Base-by-base conservation (phyloP, 2,888 invertebrate genomes). In the Rhabditoides inermis region DNA sequence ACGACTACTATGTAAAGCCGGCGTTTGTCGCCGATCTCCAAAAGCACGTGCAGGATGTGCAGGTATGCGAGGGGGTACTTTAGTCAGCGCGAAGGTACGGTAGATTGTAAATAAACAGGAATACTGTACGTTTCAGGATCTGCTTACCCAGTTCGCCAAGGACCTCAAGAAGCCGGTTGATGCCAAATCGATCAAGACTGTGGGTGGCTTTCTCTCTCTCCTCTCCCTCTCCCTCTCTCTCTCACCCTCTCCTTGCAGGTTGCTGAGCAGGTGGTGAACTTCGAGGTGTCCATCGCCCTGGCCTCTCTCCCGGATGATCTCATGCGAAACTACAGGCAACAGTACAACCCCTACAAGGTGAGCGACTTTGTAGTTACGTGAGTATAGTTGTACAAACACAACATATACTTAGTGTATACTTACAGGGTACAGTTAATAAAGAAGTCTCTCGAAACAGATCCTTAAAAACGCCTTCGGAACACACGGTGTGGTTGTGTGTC, bases 1-100 rank as follows among this genome's bases (percentile, higher is more conserved):
- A 57, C 20, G 71, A 72, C 39, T 70, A 63, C 57, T 72, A 65
- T 40, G 58, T 66, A n/a, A 60, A 62, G 44, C 66, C 67, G 25
- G 61, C 65, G 47, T 70, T 57, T 54, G 56, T 64, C n/a, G 47
- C 50, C 28, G 47, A 65, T 18, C 48, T 70, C 23, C 59, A 62
- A 28, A 36, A 39, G 2, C 58, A 69, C 45, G 60, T 61, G 18
- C 2, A 45, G 2, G 50, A 51, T 32, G 47, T 60, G 15, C 40
- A 25, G 25, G 48, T 48, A 15, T 20, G 7, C 15, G 10, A 42
- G 25, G 7, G 10, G 10, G 10, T 15, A 10, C 22, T 39, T 10
- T 18, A 12, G 22, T 39, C 40, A 39, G 10, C 22, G 15, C 20
- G 10, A 45, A 20, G 12, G 15, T 5, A 15, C 23, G 3, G 42